These are phyloP conservation scores for Campylorhamphus procurvoides DNA, from an alignment of 2,113 vertebrate genomes.

Conservation along the genomic window DNA sequence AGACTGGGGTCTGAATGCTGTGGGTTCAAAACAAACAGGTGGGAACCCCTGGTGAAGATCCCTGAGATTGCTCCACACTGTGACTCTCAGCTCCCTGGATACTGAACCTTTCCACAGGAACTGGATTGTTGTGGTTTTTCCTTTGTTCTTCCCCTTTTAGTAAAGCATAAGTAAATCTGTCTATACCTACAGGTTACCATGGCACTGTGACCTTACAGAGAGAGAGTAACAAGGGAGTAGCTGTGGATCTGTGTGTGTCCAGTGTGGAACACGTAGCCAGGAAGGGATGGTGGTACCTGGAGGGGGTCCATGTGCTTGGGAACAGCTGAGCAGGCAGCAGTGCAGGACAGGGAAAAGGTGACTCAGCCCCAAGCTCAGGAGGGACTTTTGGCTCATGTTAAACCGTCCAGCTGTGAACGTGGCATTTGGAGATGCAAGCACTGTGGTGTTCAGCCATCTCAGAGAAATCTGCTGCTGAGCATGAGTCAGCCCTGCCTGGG, in stretches of 20 bases:
- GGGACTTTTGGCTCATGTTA: neutral
- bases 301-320: neutral
- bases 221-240: neutral
- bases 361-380: neutral
- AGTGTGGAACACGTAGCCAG: accelerated
- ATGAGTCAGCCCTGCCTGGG: slow-evolving; percentile 25
- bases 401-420: neutral
- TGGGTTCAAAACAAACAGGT: neutral
- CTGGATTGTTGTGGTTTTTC: neutral
- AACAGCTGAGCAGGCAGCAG: neutral
- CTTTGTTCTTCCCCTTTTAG: neutral
- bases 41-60: neutral
- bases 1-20: neutral
- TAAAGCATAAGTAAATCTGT: neutral
- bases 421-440: neutral
- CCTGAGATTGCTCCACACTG: accelerated
- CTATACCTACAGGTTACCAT: slow-evolving; percentile 13
- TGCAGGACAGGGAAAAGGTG: neutral
- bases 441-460: neutral
- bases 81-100: neutral
- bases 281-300: neutral
- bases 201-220: slow-evolving; percentile 4
- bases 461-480: neutral
- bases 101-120: neutral
- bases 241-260: neutral